phyloP scores from a whole-genome alignment of 2,113 vertebrate genomes.

The Phyllopteryx taeniolatus region DNA sequence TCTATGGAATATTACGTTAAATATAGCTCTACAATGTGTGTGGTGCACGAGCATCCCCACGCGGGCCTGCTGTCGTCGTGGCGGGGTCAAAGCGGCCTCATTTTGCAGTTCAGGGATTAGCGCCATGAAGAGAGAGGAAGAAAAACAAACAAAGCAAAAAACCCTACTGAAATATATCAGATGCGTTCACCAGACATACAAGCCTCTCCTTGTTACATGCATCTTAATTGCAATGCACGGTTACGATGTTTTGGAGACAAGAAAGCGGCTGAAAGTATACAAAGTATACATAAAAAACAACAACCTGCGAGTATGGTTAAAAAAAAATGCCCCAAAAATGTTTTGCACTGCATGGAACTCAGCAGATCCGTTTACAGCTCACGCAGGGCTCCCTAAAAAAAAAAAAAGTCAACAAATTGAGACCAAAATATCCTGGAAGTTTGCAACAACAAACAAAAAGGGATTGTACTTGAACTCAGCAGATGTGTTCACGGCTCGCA shows the following conservation, averaged over 20 bases:
- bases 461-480: background rate
- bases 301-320: too few relatives aligned
- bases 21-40: background rate
- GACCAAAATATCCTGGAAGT: background rate
- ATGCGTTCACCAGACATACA: too few relatives aligned
- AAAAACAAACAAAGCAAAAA: background rate
- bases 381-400: background rate
- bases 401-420: background rate
- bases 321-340: too few relatives aligned
- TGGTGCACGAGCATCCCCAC: background rate
- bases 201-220: too few relatives aligned
- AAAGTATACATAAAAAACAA: too few relatives aligned
- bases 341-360: background rate
- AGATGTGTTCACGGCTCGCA: too few relatives aligned
- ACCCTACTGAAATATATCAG: background rate
- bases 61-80: background rate
- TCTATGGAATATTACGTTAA: background rate
- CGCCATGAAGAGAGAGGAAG: background rate
- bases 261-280: too few relatives aligned
- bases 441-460: background rate
- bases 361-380: too few relatives aligned
- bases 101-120: background rate
- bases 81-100: background rate
- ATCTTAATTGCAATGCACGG: too few relatives aligned
- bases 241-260: background rate